Percentiles rank a stretch among this genome's conserved stretches.
Conservation (phyloP, 1,140 invertebrate genomes). For the Hirudo medicinalis region DNA sequence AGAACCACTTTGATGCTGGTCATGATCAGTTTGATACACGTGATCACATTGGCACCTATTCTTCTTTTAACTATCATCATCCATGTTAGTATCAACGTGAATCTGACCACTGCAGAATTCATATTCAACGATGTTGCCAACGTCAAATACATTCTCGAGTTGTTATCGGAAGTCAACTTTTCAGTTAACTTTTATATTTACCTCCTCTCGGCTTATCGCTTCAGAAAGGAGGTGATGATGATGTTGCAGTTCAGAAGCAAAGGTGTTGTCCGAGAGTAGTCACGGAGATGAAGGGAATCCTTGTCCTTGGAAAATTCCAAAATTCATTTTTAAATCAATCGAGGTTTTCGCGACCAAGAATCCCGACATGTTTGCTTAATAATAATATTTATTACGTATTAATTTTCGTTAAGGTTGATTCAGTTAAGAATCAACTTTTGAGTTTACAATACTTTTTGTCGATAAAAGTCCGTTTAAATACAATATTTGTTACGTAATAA, state of each 20-base stretch:
- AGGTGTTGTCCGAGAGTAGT: too few relatives aligned
- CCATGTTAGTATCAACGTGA: constrained; percentile 18
- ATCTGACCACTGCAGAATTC: background rate
- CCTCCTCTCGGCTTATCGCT: constrained; percentile 18
- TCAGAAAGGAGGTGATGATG: constrained; percentile 16
- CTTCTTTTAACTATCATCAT: constrained; percentile 28
- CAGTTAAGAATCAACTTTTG: too few relatives aligned
- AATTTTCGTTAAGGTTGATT: too few relatives aligned
- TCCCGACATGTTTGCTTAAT: too few relatives aligned
- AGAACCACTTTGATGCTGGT: constrained; percentile 35
- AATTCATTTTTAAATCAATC: too few relatives aligned
- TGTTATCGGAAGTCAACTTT: constrained; percentile 20
- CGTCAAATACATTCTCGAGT: constrained; percentile 17
- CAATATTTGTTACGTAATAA: too few relatives aligned
- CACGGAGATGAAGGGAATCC: too few relatives aligned
- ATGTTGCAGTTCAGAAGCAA: background rate
- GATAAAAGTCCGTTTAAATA: too few relatives aligned
- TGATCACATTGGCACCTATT: constrained; percentile 30
- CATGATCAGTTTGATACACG: constrained; percentile 31
- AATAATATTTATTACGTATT: too few relatives aligned
- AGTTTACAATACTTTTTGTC: too few relatives aligned
- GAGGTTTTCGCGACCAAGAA: too few relatives aligned
- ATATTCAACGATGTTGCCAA: background rate
- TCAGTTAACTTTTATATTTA: constrained; percentile 22
- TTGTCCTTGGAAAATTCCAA: too few relatives aligned